These are phyloP conservation scores for Drosophila leontia DNA, from an alignment of 1,140 invertebrate species.

Conservation along the genomic window DNA sequence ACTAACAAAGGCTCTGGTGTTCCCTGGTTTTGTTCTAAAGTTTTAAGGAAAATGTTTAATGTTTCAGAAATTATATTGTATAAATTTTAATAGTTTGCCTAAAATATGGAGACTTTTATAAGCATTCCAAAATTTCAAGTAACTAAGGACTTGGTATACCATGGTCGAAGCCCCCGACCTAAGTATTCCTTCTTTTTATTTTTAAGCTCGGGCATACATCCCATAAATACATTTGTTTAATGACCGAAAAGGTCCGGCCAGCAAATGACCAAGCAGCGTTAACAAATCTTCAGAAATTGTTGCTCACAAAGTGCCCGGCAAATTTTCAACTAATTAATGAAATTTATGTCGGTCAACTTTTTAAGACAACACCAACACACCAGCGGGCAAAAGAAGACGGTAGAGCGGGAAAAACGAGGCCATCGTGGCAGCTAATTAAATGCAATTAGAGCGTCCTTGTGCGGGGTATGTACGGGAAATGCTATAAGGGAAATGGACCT, in stretches of 20 bases:
- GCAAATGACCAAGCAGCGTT: slow-evolving; percentile 50
- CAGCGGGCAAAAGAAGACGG: not conserved
- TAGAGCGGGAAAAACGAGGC: slow-evolving; percentile 36
- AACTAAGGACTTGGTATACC: not conserved
- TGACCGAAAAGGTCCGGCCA: slow-evolving; percentile 44
- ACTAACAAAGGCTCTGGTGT: not conserved
- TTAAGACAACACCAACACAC: slow-evolving; percentile 12
- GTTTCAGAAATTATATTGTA: not conserved
- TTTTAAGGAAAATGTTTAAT: not conserved
- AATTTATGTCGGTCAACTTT: slow-evolving; percentile 78
- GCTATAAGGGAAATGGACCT: slow-evolving; percentile 3
- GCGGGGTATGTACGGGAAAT: slow-evolving; percentile 9
- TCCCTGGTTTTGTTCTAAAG: not conserved
- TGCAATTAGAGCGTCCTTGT: slow-evolving; percentile 58
- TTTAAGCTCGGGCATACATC: slow-evolving; percentile 19
- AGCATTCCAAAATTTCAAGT: not conserved
- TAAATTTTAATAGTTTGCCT: not conserved
- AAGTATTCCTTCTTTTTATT: not conserved
- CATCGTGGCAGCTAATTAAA: slow-evolving; percentile 62
- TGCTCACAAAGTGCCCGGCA: slow-evolving; percentile 33
- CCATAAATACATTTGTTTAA: slow-evolving; percentile 65
- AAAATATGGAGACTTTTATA: not conserved
- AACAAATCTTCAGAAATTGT: slow-evolving; percentile 71
- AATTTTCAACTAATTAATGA: slow-evolving; percentile 74
- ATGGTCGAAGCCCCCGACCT: too few relatives aligned